A percentile compares a stretch with the other conserved stretches of the same genome.
Conservation (phyloP, 2,888 invertebrate species). For the Tetropium fuscum region DNA sequence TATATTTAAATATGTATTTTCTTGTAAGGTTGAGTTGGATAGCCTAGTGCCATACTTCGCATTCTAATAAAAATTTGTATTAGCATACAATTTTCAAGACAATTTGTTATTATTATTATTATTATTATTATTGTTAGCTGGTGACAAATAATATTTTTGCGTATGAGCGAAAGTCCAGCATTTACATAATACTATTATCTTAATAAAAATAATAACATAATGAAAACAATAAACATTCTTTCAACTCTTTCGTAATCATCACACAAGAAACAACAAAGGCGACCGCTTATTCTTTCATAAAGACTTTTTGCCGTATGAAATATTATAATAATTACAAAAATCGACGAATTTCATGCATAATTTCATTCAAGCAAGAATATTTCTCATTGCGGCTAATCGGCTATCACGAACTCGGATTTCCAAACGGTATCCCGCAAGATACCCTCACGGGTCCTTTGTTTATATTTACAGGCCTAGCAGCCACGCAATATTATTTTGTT, state of each 20-base stretch:
- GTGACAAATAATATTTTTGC: too few species aligned
- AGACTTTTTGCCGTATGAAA: slow-evolving; percentile 11
- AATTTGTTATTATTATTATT: too few species aligned
- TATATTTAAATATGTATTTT: too few species aligned
- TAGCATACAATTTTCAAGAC: too few species aligned
- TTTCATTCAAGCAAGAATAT: slow-evolving; percentile 11
- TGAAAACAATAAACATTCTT: slow-evolving; percentile 12
- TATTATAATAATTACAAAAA: slow-evolving; percentile 17
- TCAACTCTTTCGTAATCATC: neutral
- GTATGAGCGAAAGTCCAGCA: too few species aligned
- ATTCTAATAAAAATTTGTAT: too few species aligned
- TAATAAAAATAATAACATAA: too few species aligned
- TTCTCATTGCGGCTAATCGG: slow-evolving; percentile 3
- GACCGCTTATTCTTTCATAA: slow-evolving; percentile 18
- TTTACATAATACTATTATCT: too few species aligned
- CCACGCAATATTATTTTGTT: slow-evolving; percentile 14
- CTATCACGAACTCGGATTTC: neutral
- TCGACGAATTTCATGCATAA: slow-evolving; percentile 18
- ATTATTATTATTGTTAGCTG: too few species aligned
- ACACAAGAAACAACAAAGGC: slow-evolving; percentile 19
- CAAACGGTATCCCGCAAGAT: neutral
- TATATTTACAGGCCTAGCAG: slow-evolving; percentile 6
- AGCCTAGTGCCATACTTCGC: too few species aligned
- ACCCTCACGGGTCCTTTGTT: neutral
- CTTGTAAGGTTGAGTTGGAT: too few species aligned